Evolutionary conservation across 1,140 invertebrate genomes (phyloP), one percentile per base, ranked within the genome.

Genomic region (Pseudomyrmex pallidus): DNA sequence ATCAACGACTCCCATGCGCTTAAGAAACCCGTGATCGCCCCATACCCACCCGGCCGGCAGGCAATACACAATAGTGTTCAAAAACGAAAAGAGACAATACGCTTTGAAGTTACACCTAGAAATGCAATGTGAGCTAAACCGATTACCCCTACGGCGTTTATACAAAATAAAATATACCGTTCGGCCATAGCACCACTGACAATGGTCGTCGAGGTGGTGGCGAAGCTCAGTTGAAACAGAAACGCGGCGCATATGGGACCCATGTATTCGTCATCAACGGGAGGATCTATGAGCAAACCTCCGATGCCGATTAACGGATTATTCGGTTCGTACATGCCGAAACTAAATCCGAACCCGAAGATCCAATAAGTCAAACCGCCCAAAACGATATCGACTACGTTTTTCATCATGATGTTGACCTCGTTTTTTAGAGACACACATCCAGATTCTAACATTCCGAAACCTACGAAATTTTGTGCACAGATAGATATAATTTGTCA

Each of bases 401-500:
- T 99, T 93, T 98, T 99, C 97, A 99, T 98, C 98, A 99, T 98
- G n/a, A 99, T 98, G 90, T 99, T 98, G 0, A 98, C 98, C 95
- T 99, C 98, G 90, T 99, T 99, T 94, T 99, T 99, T 46, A 98
- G 95, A 0, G 97, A 98, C 0, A 99, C 98, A 88, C 97, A 98
- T 7, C 98, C 98, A 0, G 97, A 98, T 92, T 99, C 98, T 72
- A 99, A 91, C 95, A 99, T 97, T 7, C 98, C 98, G 90, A 99
- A 99, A 66, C 98, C 97, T 98, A 82, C 15, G 92, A 13, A 61
- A 84, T 86, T 83, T 74, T 7, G 5, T 35, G 35, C 35, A 7
- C 35, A 63, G 52, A 20, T 61, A 20, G 10, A 7, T 35, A 5
- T 35, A 61, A 20, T 9, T 59, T 70, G 4, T 66, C 2, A 56